Base-by-base conservation (phyloP, 2,888 invertebrate species). In the Xanthorhoe designata region DNA sequence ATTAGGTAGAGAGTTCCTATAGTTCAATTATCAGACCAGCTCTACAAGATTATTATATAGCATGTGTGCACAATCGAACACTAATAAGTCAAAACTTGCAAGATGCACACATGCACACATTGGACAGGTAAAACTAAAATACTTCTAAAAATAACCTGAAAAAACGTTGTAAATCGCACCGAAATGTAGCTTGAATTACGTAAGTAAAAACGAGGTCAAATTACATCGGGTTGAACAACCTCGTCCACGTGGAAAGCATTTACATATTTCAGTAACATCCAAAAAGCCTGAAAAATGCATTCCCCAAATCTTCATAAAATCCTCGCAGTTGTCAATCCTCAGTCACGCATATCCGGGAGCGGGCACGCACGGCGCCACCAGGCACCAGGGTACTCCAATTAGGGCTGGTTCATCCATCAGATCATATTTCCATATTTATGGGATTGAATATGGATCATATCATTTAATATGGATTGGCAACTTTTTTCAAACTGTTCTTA, bases 341-440 rank as follows among this genome's bases (percentile, higher is more conserved):
- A 71, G 77, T 78, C 79, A 82, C 81, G 84, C 83, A 81, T 65
- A 72, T 68, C 72, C 67, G 73, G 68, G 66, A 53, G 67, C 61
- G 56, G 73, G 76, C 85, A 84, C 85, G 83, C 74, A 73, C 76
- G 83, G 83, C 61, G 85, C 82, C 8, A 67, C 74, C 77, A 71
- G 83, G 69, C 71, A 81, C 85, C 71, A 73, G 57, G 57, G 51
- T 69, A 62, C 35, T 68, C 69, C 68, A 60, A 71, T 60, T 62
- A 68, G 61, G 64, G 55, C 55, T 64, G 61, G 52, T 54, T 53
- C 74, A 77, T 75, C 77, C 72, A 69, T 77, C 70, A 71, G 69
- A 77, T 73, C 69, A 66, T 73, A 51, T 61, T 49, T 29, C 42
- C 35, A 66, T 62, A 68, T 69, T 69, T 64, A 70, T 60, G 65